Percentiles rank a stretch among this genome's conserved stretches.
These are phyloP conservation scores for Tubulanus polymorphus DNA, from an alignment of 2,888 invertebrate species.

Conservation along the genomic window DNA sequence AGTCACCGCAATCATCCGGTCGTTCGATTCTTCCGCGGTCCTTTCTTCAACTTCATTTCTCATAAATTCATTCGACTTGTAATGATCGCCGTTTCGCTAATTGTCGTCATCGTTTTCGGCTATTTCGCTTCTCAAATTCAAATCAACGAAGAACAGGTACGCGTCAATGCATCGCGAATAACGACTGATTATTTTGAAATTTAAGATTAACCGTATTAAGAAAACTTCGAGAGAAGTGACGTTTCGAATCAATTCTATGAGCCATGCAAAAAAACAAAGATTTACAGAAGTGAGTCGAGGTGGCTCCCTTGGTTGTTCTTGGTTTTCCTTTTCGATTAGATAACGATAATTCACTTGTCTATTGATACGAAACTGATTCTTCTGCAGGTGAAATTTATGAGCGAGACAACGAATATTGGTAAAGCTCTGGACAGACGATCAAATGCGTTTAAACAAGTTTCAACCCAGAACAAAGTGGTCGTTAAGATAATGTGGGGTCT, in stretches of 20 bases:
- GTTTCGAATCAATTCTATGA: no score
- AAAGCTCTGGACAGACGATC: slow-evolving; percentile 26
- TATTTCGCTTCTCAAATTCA: slow-evolving; percentile 29
- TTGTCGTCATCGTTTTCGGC: slow-evolving; percentile 25
- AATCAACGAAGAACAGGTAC: slow-evolving; percentile 39
- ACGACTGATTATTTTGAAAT: no score
- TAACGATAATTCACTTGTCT: no score
- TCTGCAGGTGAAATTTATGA: slow-evolving; percentile 31
- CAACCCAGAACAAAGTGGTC: slow-evolving; percentile 21
- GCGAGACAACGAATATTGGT: slow-evolving; percentile 17
- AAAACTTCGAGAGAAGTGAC: no score
- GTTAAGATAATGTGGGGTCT: slow-evolving; percentile 36
- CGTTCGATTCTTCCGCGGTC: slow-evolving; percentile 29
- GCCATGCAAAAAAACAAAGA: no score
- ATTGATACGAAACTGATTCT: background rate
- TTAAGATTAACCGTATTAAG: no score
- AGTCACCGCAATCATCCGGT: slow-evolving; percentile 17
- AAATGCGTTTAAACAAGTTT: slow-evolving; percentile 26
- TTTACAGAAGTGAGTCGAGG: no score
- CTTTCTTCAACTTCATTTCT: slow-evolving; percentile 32
- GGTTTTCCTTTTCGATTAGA: no score
- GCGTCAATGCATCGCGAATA: no score
- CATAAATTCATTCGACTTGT: slow-evolving; percentile 27
- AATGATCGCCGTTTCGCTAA: slow-evolving; percentile 23
- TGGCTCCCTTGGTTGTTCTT: no score